These are phyloP conservation scores for Charaxes varanes DNA, from an alignment of 1,140 invertebrate species.

Conservation along the genomic window DNA sequence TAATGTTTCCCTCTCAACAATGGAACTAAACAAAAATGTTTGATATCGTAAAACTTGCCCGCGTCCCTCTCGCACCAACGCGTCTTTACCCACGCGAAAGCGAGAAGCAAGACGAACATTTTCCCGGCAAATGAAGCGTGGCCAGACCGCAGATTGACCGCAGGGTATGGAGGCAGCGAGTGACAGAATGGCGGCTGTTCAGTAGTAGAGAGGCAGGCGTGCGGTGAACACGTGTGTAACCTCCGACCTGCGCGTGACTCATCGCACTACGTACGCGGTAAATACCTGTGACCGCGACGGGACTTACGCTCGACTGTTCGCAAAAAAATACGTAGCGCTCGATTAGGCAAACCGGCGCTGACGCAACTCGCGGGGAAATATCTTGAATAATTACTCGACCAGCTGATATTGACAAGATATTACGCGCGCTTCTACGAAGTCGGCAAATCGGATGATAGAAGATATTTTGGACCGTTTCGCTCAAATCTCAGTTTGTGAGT, in stretches of 20 bases:
- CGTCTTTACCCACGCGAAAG: constrained; percentile 22
- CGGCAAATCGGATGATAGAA: constrained; percentile 37
- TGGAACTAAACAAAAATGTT: constrained; percentile 70
- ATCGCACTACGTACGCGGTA: constrained; percentile 39
- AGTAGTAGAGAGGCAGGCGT: constrained; percentile 61
- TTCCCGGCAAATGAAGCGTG: constrained; percentile 72
- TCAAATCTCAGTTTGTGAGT: constrained; percentile 40
- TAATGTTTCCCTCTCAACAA: constrained; percentile 67
- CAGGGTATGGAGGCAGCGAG: constrained; percentile 73
- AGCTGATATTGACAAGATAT: constrained; percentile 55
- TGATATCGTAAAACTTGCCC: constrained; percentile 62
- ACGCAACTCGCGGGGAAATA: constrained; percentile 46
- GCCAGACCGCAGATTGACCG: constrained; percentile 74
- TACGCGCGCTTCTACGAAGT: constrained; percentile 28
- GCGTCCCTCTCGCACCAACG: constrained; percentile 39
- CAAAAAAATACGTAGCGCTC: constrained; percentile 32
- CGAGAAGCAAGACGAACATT: constrained; percentile 47
- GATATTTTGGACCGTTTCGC: constrained; percentile 33
- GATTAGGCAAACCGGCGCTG: constrained; percentile 32
- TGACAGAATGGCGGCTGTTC: constrained; percentile 69
- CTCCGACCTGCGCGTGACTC: constrained; percentile 38
- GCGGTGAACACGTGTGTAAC: constrained; percentile 47
- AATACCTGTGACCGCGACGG: constrained; percentile 37
- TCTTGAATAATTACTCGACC: constrained; percentile 38
- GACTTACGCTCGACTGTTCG: constrained; percentile 33